Evolutionary conservation across 92 coral and sea anemone species (phyloP), one percentile per base, ranked within the genome.

Genomic region (Micromussa lordhowensis): DNA sequence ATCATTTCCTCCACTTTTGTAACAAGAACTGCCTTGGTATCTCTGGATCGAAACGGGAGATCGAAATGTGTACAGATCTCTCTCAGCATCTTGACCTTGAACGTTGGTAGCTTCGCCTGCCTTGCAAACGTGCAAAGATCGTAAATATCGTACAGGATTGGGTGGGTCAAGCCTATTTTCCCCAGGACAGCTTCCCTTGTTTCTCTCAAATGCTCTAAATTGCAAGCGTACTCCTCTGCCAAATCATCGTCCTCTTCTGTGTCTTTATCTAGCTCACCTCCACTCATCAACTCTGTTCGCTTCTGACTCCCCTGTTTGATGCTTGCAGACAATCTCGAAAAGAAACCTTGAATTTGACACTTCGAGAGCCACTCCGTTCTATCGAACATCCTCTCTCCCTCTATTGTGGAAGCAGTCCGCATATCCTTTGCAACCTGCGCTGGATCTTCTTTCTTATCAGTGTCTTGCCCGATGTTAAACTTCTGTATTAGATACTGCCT

Each of bases 371-470:
- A 87, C 51, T 91, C 93, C 51, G 84, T 55, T 82, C 93, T 74
- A 31, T 68, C 53, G 68, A 91, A 91, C 91, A 86, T 81, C 86
- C 87, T 68, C 53, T 66, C 91, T 18, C 90, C 84, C 55, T 78
- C 91, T 68, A 69, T 58, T 44, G 90, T 69, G 76, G 53, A 74
- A 75, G 93, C 87, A 68, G 86, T 86, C 74, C 83, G 28, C 93
- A 90, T 86, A 61, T 69, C 91, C 79, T 88, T 81, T 3, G 93
- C 91, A 44, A 86, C 91, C 79, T 91, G 93, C 22, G 84, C 88
- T 64, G 93, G 93, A 82, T 91, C 93, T 61, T 86, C 86, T 87
- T 91, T 87, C 78, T 81, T 87, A 32, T 91, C 88, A 31, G 94
- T 91, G 48, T 87, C 74, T 82, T 87, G 91, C 40, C 94, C 91